These are phyloP conservation scores for Microtus pennsylvanicus DNA, from an alignment of 2,113 vertebrate species.

Conservation along the genomic window DNA sequence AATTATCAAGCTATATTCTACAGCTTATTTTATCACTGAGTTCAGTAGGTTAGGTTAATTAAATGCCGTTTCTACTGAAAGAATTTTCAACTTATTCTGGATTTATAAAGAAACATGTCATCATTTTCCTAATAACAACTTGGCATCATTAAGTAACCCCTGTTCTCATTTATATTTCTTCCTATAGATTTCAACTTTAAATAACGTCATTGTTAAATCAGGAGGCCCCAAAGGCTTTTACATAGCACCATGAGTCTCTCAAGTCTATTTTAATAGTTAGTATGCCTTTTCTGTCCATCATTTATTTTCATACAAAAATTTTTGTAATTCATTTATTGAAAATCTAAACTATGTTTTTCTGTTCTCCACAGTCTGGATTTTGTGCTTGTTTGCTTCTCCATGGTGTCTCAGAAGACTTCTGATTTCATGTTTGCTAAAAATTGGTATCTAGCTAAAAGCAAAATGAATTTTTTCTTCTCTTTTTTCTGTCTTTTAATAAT, in stretches of 20 bases:
- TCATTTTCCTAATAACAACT: neutral
- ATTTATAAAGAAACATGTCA: neutral
- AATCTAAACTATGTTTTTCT: neutral
- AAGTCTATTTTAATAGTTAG: neutral
- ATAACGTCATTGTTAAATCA: neutral
- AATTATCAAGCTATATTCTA: neutral
- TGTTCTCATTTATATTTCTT: neutral
- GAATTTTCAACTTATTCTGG: neutral
- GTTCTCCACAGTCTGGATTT: neutral
- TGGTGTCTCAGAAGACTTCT: neutral
- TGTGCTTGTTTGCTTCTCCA: neutral
- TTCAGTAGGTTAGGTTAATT: neutral
- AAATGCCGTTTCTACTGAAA: neutral
- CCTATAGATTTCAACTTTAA: neutral
- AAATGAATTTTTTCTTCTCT: neutral
- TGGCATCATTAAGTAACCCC: neutral
- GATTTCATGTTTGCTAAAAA: neutral
- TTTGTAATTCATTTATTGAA: neutral
- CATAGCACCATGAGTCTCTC: neutral
- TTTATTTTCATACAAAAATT: neutral
- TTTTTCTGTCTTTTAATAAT: too few species aligned
- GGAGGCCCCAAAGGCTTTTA: too few species aligned
- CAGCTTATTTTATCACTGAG: neutral
- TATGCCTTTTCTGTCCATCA: neutral
- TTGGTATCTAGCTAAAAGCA: neutral